Evolutionary conservation across 2,113 vertebrate genomes (phyloP), one percentile per base, ranked within the genome.

Genomic region (Hydrolagus affinis): DNA sequence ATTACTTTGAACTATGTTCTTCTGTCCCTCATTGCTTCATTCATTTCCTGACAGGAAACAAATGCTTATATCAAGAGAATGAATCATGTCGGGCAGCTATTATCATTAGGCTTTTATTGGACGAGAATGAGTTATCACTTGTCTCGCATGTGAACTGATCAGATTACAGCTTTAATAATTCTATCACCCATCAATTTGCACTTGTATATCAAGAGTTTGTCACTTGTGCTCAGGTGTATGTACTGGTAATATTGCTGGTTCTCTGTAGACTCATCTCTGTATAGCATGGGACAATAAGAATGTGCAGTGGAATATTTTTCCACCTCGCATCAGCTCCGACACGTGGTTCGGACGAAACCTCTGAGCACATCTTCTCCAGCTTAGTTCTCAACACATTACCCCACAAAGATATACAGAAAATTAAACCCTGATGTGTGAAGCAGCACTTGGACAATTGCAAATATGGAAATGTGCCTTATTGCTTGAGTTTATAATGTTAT

Each of bases 201-300:
- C 77, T 64, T 80, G 25, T 64, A 25, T 64, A 80, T 28, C 59
- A 80, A 80, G 77, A 64, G 77, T 80, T 80, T 8, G 62, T 25
- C 23, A 21, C 57, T n/a, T 25, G 23, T 80, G 23, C 60, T 28
- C 59, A 80, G 59, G 60, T 64, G 77, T 15, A 64, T 80, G 59
- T 15, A 12, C 30, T 28, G 60, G 62, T 64, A 30, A 8, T 32
- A 75, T 28, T 80, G 23, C 60, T 78, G 21, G 28, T 64, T 80
- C 77, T 44, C 44, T 80, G 59, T 80, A 8, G 62, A 60, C 59
- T 75, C 14, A 64, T 60, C 28, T 17, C 28, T 12, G 23, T 64
- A 30, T 56, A 75, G 73, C 30, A 44, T 44, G 44, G 60, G 60
- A 62, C 59, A 64, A 25, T 62, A 44, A 44, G 44, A 14, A 80